phyloP scores from a whole-genome alignment of 2,113 vertebrate species.

The Ancistrus triradiatus region DNA sequence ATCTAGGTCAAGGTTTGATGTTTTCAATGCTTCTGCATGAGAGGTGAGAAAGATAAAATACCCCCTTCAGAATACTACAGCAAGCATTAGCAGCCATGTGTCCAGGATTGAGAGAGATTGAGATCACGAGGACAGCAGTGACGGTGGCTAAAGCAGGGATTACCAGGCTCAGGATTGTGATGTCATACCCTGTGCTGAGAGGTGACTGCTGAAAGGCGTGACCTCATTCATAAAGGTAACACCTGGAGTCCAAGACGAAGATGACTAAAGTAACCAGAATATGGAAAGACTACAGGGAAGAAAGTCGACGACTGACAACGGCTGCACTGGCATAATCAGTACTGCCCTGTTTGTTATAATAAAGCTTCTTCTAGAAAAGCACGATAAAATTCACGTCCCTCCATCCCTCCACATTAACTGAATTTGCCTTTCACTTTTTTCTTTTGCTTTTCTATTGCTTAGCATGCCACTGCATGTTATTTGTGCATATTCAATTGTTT shows the following conservation, averaged over 20 bases:
- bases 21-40: constrained; percentile 29
- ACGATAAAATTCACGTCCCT: background rate
- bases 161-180: constrained; percentile 35
- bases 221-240: constrained; percentile 32
- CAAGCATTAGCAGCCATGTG: constrained; percentile 32
- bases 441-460: background rate
- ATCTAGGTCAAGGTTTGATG: too few relatives aligned
- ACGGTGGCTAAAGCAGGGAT: constrained; percentile 40
- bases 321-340: too few relatives aligned
- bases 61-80: background rate
- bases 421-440: background rate
- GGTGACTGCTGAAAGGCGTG: constrained; percentile 28
- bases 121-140: constrained; percentile 37
- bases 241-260: constrained; percentile 1
- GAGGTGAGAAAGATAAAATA: constrained; percentile 11
- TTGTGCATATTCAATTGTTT: background rate
- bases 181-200: constrained; percentile 35
- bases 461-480: background rate
- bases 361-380: background rate
- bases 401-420: background rate
- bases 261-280: too few relatives aligned
- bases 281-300: too few relatives aligned
- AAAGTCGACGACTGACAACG: too few relatives aligned
- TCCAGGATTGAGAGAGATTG: constrained; percentile 36
- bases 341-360: background rate